These are phyloP conservation scores for Cynopterus brachyotis DNA, from an alignment of 2,113 vertebrate genomes.

Conservation along the genomic window DNA sequence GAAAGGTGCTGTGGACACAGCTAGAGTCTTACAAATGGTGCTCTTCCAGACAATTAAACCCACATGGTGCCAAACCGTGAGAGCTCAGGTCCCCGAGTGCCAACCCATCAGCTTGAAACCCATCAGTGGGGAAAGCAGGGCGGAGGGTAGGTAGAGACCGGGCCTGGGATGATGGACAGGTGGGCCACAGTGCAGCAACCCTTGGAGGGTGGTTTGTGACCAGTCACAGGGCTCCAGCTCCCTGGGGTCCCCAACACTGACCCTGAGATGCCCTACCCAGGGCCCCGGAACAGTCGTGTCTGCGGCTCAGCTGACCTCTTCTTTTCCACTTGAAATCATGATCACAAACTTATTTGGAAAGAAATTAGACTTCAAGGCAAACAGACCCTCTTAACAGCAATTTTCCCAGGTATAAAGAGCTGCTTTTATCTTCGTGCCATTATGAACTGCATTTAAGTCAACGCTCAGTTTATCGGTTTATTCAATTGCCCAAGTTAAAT, in stretches of 20 bases:
- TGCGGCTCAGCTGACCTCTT: not conserved
- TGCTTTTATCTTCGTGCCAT: constrained; percentile 69
- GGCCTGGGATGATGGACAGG: accelerated
- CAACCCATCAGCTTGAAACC: not conserved
- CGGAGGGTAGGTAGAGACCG: not conserved
- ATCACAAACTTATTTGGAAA: not conserved
- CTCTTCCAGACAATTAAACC: not conserved
- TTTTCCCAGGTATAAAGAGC: constrained; percentile 74
- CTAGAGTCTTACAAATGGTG: not conserved
- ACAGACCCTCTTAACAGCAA: constrained; percentile 77
- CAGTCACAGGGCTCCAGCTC: no score
- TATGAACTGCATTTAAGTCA: constrained; percentile 63
- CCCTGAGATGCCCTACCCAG: not conserved
- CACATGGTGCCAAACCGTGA: not conserved
- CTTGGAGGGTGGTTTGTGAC: not conserved
- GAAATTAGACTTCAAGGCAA: not conserved
- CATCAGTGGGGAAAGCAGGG: not conserved
- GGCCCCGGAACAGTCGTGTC: not conserved
- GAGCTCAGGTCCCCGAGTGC: accelerated
- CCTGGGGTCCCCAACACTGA: not conserved
- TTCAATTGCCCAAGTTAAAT: constrained; percentile 67
- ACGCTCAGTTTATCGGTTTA: constrained; percentile 1
- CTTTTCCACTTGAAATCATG: not conserved
- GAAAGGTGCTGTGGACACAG: not conserved
- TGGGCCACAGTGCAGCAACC: not conserved